These are phyloP conservation scores for Myrmecophaga tridactyla DNA, from an alignment of 2,113 vertebrate genomes.

Conservation along the genomic window DNA sequence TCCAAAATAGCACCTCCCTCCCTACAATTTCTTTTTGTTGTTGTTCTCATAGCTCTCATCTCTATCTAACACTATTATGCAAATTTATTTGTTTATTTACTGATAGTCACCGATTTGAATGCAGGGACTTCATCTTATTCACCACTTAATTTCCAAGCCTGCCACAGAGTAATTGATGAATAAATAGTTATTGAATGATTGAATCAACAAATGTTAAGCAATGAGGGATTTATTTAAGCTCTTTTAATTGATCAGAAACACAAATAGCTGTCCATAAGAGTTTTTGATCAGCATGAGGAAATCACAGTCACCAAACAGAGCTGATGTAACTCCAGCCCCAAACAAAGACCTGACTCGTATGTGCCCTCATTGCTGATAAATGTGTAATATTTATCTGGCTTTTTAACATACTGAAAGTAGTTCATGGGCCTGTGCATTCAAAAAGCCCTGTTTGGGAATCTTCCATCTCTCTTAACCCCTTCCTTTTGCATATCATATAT, in stretches of 20 bases:
- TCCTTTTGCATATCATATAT: not conserved
- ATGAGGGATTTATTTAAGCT: constrained; percentile 20
- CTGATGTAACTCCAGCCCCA: not conserved
- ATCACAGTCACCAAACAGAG: not conserved
- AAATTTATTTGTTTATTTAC: constrained; percentile 36
- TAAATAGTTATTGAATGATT: constrained; percentile 47
- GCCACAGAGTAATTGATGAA: constrained; percentile 8
- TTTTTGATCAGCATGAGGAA: constrained; percentile 24
- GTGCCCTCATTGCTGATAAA: not conserved
- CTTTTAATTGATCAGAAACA: constrained; percentile 51
- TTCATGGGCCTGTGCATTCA: not conserved
- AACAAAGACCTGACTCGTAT: not conserved
- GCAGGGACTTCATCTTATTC: constrained; percentile 32
- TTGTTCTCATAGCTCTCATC: not conserved
- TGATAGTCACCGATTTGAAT: constrained; percentile 6
- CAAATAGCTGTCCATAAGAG: not conserved
- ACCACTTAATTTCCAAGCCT: not conserved
- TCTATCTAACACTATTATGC: not conserved
- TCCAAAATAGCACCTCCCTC: not conserved
- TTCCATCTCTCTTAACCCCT: not conserved
- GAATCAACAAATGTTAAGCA: constrained; percentile 8
- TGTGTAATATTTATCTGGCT: not conserved
- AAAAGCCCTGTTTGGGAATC: not conserved
- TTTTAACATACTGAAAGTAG: not conserved
- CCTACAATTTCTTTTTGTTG: not conserved